Evolutionary conservation across 2,888 invertebrate species (phyloP).

Genomic region (Melanostoma scalare): DNA sequence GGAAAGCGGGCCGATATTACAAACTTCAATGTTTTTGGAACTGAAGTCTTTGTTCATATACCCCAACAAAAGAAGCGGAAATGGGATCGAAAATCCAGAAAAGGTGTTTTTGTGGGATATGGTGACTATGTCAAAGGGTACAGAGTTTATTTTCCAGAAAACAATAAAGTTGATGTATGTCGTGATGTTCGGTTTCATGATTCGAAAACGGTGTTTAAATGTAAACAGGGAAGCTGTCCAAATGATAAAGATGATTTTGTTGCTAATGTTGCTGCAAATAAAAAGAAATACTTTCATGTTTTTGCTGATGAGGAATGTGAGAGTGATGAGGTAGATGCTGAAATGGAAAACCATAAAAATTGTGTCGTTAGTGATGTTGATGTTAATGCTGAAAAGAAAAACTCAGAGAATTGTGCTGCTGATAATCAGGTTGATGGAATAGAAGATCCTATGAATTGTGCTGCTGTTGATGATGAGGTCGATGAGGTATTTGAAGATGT

Average conservation of each 20-base stretch:
- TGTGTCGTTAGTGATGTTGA: too few species aligned
- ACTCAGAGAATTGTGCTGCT: too few species aligned
- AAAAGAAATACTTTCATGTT: background rate
- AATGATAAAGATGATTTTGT: background rate
- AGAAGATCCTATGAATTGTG: too few species aligned
- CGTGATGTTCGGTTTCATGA: slow-evolving; percentile 48
- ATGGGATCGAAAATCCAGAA: slow-evolving; percentile 76
- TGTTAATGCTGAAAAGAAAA: too few species aligned
- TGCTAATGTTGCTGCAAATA: slow-evolving; percentile 7
- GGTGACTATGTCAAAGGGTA: slow-evolving; percentile 76
- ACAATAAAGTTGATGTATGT: slow-evolving; percentile 44
- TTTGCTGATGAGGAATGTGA: background rate
- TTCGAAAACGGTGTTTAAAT: background rate
- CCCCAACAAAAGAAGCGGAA: slow-evolving; percentile 75
- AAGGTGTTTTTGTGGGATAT: slow-evolving; percentile 75
- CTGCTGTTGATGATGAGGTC: background rate
- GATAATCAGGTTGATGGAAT: too few species aligned
- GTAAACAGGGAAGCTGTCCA: slow-evolving; percentile 3
- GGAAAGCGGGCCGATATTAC: slow-evolving; percentile 33
- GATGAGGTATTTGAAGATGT: slow-evolving; percentile 10
- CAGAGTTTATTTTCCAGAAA: slow-evolving; percentile 61
- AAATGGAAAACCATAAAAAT: too few species aligned
- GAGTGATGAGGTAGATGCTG: too few species aligned
- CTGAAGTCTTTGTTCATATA: slow-evolving; percentile 75
- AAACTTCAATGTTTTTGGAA: slow-evolving; percentile 77